These are phyloP conservation scores for Ficedula albicollis DNA, from an alignment of 2,797 vertebrate species.

Conservation along the genomic window DNA sequence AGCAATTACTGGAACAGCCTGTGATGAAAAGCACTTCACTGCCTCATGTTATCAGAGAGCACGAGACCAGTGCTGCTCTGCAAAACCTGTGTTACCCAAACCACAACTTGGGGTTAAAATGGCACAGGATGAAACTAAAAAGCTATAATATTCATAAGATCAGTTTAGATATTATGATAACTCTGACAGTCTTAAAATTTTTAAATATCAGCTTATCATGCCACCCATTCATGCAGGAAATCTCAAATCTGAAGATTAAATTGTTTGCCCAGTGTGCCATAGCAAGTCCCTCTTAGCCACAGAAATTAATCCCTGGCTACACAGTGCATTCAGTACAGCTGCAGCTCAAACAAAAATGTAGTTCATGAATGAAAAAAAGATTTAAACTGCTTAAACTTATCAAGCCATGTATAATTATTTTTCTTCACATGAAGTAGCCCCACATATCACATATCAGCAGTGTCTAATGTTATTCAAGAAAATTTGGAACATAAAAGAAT, in stretches of 20 bases:
- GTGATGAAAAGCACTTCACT: background rate
- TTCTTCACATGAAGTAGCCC: background rate
- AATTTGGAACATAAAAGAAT: background rate
- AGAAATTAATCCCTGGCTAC: background rate
- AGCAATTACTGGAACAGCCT: background rate
- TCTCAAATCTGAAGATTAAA: background rate
- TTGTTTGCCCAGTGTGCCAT: background rate
- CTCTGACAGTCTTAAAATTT: background rate
- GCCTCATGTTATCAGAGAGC: background rate
- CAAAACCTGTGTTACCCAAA: background rate
- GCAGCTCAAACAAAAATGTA: background rate
- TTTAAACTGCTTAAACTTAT: background rate
- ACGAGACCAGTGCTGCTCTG: background rate
- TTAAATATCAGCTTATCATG: background rate
- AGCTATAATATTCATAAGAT: background rate
- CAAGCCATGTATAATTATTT: background rate
- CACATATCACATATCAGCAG: rapidly evolving
- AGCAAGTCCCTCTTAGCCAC: background rate
- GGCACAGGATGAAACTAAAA: background rate
- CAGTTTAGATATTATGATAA: background rate
- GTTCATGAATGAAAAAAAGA: background rate
- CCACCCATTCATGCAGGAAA: background rate
- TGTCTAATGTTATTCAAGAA: background rate
- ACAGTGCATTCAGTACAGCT: background rate
- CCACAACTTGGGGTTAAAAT: background rate